Evolutionary conservation across 2,888 invertebrate genomes (phyloP).

Genomic region (Saturnia pavonia): DNA sequence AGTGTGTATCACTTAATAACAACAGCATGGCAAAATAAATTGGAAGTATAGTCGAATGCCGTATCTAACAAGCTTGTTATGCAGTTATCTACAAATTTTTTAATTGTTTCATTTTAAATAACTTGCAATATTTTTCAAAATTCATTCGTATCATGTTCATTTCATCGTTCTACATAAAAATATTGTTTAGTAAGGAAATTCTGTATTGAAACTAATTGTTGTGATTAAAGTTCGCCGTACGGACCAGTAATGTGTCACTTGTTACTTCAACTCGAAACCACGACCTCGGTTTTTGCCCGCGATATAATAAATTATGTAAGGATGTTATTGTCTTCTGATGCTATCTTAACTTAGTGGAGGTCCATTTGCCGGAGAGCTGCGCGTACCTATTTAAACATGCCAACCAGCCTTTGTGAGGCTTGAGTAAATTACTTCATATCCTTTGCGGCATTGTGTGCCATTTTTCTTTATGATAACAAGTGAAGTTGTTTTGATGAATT

Average conservation of each 20-base stretch:
- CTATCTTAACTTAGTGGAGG: conserved; percentile 63
- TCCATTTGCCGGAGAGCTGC: conserved; percentile 47
- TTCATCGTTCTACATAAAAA: not conserved
- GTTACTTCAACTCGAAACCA: conserved; percentile 32
- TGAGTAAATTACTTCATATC: conserved; percentile 22
- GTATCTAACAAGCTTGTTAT: no score
- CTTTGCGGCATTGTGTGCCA: conserved; percentile 20
- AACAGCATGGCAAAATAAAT: no score
- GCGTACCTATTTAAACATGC: conserved; percentile 56
- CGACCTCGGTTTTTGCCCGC: conserved; percentile 59
- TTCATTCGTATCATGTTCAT: not conserved
- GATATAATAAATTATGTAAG: conserved; percentile 72
- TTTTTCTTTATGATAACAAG: conserved; percentile 16
- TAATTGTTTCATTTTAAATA: not conserved
- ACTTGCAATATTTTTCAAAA: not conserved
- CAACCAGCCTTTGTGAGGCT: conserved; percentile 16
- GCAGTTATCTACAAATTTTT: no score
- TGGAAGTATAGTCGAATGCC: no score
- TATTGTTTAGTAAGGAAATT: not conserved
- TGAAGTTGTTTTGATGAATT: conserved; percentile 19
- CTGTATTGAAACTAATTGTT: not conserved
- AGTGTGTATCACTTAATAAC: no score
- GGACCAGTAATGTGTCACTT: conserved; percentile 4
- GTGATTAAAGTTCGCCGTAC: not conserved
- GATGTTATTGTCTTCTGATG: conserved; percentile 70